A percentile compares a stretch with the other conserved stretches of the same genome.
Evolutionary conservation across 2,797 vertebrate genomes (phyloP).

Genomic region (Nannoperca australis): DNA sequence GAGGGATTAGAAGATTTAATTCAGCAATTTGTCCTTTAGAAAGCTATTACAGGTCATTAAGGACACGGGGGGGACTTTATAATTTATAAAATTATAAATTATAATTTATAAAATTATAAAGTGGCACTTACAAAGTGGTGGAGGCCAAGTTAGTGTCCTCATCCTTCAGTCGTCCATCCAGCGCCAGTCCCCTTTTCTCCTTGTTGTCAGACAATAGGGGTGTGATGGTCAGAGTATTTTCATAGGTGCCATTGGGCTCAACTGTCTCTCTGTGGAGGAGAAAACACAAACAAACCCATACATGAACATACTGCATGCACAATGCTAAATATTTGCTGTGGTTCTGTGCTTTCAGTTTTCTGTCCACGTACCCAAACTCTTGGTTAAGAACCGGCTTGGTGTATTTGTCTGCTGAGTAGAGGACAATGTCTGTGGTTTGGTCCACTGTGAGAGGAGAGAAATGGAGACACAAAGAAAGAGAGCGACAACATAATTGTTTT

Average conservation of each 20-base stretch:
- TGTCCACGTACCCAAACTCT: constrained; percentile 87
- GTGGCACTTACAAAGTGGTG: constrained; percentile 86
- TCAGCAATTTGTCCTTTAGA: constrained; percentile 5
- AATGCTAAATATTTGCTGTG: neutral
- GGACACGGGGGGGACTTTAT: too few relatives aligned
- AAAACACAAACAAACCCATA: constrained; percentile 7
- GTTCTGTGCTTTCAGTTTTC: neutral
- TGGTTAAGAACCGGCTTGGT: constrained; percentile 85
- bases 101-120: too few relatives aligned
- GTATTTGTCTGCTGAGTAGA: constrained; percentile 95
- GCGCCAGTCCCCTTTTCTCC: constrained; percentile 89
- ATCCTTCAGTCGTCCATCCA: constrained; percentile 92
- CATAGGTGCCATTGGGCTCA: constrained; percentile 69
- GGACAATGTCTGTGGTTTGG: constrained; percentile 92
- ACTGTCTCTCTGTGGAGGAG: constrained; percentile 79
- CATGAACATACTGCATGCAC: neutral
- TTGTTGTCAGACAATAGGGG: constrained; percentile 85
- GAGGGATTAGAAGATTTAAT: constrained; percentile 39
- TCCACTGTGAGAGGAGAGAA: constrained; percentile 84
- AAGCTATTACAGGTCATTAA: neutral
- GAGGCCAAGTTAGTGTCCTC: constrained; percentile 94
- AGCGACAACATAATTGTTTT: neutral
- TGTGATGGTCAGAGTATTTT: constrained; percentile 78
- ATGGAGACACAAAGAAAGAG: neutral
- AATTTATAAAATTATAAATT: too few relatives aligned